A percentile compares a stretch with the other conserved stretches of the same genome.
Conservation (phyloP, 2,888 invertebrate species). For the Drosophila buzzatii region DNA sequence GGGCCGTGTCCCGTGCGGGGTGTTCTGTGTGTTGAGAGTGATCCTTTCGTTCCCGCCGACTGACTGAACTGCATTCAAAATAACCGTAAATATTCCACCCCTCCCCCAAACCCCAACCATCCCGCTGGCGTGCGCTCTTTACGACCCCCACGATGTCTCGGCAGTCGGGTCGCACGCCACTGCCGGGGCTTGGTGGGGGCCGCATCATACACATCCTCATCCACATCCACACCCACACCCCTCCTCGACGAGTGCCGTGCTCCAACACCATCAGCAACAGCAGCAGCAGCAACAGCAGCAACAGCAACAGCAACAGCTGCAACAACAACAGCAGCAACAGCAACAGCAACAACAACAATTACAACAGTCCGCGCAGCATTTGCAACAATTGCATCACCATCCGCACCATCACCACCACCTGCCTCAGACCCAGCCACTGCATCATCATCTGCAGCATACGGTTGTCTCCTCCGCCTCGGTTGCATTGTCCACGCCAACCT, state of each 20-base stretch:
- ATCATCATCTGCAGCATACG: constrained; percentile 70
- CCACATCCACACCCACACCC: constrained; percentile 76
- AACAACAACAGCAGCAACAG: not conserved
- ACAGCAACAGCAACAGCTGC: not conserved
- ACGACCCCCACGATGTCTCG: constrained; percentile 86
- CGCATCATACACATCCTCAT: constrained; percentile 83
- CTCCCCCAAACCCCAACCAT: constrained; percentile 86
- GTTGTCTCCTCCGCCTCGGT: constrained; percentile 65
- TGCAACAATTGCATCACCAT: constrained; percentile 86
- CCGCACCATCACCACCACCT: constrained; percentile 85
- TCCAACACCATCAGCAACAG: constrained; percentile 78
- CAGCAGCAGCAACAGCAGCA: constrained; percentile 18
- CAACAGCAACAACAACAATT: constrained; percentile 4
- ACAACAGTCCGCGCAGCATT: constrained; percentile 83
- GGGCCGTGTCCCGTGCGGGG: constrained; percentile 32
- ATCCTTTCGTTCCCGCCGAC: constrained; percentile 44
- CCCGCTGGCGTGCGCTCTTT: constrained; percentile 86
- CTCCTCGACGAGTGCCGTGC: constrained; percentile 85
- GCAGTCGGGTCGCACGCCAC: constrained; percentile 86
- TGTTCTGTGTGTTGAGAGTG: constrained; percentile 23
- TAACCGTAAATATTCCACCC: constrained; percentile 86
- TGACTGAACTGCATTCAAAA: constrained; percentile 84
- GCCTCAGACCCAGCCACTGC: constrained; percentile 86
- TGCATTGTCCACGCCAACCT: constrained; percentile 67
- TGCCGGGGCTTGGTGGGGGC: constrained; percentile 86